Conservation (phyloP, 2,888 invertebrate genomes). For the Plemyria rubiginata region DNA sequence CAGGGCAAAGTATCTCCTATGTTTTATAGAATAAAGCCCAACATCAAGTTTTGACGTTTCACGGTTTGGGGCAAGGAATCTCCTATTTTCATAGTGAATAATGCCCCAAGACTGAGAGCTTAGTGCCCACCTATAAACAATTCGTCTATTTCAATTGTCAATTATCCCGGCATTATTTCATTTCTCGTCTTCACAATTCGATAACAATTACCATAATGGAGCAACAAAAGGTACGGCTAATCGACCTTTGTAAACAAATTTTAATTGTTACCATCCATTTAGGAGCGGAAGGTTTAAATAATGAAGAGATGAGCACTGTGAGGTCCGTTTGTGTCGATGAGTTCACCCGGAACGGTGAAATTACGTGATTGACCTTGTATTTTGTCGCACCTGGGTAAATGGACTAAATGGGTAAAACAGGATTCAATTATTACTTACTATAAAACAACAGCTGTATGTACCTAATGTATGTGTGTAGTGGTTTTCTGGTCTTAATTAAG, state of each 20-base stretch:
- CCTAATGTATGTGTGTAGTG: too few relatives aligned
- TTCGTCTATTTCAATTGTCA: constrained; percentile 5
- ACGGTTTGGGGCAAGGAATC: too few relatives aligned
- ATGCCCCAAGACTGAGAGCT: too few relatives aligned
- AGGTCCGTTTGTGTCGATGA: constrained; percentile 30
- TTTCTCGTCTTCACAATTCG: constrained; percentile 21
- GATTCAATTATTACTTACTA: too few relatives aligned
- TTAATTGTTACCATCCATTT: constrained; percentile 56
- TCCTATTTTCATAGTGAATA: too few relatives aligned
- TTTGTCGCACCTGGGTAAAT: constrained; percentile 25
- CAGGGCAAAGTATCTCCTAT: too few relatives aligned
- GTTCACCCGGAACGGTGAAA: constrained; percentile 33
- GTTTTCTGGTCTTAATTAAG: too few relatives aligned
- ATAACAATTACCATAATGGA: constrained; percentile 34
- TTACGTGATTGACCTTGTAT: constrained; percentile 26
- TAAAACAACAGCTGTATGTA: too few relatives aligned
- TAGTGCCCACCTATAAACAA: too few relatives aligned
- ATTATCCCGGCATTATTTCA: constrained; percentile 16
- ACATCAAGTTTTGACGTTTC: too few relatives aligned
- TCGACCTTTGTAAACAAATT: constrained; percentile 53
- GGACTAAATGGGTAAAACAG: constrained; percentile 13
- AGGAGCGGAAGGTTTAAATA: constrained; percentile 50
- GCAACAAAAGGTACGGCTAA: constrained; percentile 36
- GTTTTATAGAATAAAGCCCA: too few relatives aligned
- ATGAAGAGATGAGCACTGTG: constrained; percentile 37